Base-by-base conservation (phyloP, 1,140 invertebrate species). In the Trichonephila clavata region DNA sequence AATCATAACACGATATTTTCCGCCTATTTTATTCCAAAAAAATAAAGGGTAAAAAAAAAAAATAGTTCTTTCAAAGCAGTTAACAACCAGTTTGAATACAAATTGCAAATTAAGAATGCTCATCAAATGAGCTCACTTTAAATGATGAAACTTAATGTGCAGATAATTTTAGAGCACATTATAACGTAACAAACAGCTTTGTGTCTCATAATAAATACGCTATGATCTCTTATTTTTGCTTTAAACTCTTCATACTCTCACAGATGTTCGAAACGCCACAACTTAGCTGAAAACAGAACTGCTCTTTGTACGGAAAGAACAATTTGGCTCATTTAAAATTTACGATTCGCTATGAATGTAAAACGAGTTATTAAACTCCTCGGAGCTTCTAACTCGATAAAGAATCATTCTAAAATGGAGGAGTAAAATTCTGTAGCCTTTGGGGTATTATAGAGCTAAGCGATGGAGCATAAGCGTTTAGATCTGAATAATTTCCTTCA, bases 281-380 rank as follows among this genome's bases (percentile, higher is more conserved):
- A 14, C 16, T 27, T 77, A 77, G 32, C 32, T 14, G 24, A 39
- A 89, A 68, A 89, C 61, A 80, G 57, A 21, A 60, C 20, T 50
- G 50, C 39, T 60, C 68, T 81, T 80, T 80, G 43, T 81, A 80
- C 10, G 14, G 24, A 77, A 59, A 43, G 50, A 39, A 60, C 43
- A 90, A 81, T 90, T 90, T 61, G 13, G 57, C 27, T 90, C 89
- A 90, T 90, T 90, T 90, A 90, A 90, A 90, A 90, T 90, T 90
- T 60, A 90, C 32, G 89, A 81, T 90, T 61, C 24, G 71, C 89
- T 80, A 90, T 90, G 89, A 90, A 90, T 90, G 81, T 81, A 90
- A 90, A 90, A 81, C 77, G 89, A 90, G 68, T 90, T 81, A 90
- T 81, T 90, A 90, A 81, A 81, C 50, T 59, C 18, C 43, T n/a